phyloP scores from a whole-genome alignment of 64 coral and sea anemone species.

The Pocillopora verrucosa region DNA sequence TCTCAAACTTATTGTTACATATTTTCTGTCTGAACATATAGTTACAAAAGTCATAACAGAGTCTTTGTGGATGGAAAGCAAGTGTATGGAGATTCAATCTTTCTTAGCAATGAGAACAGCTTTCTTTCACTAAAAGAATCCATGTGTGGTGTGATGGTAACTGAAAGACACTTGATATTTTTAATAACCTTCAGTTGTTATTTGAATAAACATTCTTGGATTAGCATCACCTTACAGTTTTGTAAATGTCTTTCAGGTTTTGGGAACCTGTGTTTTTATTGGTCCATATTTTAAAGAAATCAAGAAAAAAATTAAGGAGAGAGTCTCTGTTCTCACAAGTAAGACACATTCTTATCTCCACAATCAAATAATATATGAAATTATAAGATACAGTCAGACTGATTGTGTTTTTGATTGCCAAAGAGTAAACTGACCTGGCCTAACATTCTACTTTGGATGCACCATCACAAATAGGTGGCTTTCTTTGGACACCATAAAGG shows the following conservation, averaged over 20 bases:
- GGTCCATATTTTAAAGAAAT: conserved; percentile 61
- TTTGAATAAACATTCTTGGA: neutral
- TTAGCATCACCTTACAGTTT: neutral
- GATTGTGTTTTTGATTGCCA: too few species aligned
- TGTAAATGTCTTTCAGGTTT: conserved; percentile 14
- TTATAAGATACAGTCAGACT: too few species aligned
- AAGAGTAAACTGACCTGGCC: too few species aligned
- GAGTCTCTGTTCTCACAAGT: conserved; percentile 54
- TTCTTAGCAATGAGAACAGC: neutral
- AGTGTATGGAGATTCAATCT: conserved; percentile 68
- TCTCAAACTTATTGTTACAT: neutral
- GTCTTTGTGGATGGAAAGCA: conserved; percentile 69
- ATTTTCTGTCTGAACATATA: neutral
- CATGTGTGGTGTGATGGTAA: conserved; percentile 58
- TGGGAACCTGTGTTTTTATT: conserved; percentile 65
- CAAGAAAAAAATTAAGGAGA: conserved; percentile 24
- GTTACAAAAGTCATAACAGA: conserved; percentile 69
- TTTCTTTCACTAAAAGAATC: conserved; percentile 33
- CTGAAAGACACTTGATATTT: too few species aligned
- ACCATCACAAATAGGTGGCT: too few species aligned
- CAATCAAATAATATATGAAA: too few species aligned
- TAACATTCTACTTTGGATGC: too few species aligned
- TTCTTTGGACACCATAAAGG: too few species aligned
- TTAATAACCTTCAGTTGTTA: too few species aligned
- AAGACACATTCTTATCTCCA: neutral